Base-by-base conservation (phyloP, 2,888 invertebrate species). In the Sinodicranocentrus sp. region DNA sequence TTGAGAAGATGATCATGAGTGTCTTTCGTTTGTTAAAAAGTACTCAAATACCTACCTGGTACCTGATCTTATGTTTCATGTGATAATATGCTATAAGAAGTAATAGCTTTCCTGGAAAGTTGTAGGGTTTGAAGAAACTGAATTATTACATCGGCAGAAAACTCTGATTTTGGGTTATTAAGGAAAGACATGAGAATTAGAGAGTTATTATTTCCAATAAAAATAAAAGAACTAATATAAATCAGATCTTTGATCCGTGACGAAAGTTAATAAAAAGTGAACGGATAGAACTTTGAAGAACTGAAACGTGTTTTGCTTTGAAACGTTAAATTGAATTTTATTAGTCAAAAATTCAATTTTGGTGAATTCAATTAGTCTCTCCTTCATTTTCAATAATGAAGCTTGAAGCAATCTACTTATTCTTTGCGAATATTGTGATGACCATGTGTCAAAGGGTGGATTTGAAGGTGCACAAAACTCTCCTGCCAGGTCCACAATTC, bases 401-500 rank as follows among this genome's bases (percentile, higher is more conserved):
- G 52, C 44, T 68, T 25, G 75, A 82, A 76, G 19, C 44, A 8
- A 8, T 76, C 23, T 59, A 26, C 28, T 6, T 82, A 6, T 61
- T 82, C 61, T 26, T 82, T n/a, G 82, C 44, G 25, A 73, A 73
- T 54, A 10, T 73, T 15, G 52, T 48, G 8, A 39, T 57, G 57
- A 26, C 52, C 48, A n/a, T 28, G 28, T 63, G 26, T 26, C 72
- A 80, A 39, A 23, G 54, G 21, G 61, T 52, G 23, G 78, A 83
- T 13, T 75, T 84, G 19, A 72, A 48, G 44, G 76, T 84, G 28
- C 61, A 63, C 28, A 77, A 73, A 59, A 82, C 54, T 25, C 70
- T 54, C 5, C 77, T 85, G 44, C 85, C 85, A 13, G 85, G 85
- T 28, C 85, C 85, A 17, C 52, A 77, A 26, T 85, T 72, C 67